Evolutionary conservation across 2,113 vertebrate species (phyloP), one percentile per base, ranked within the genome.

Genomic region (Dryoscopus gambensis): DNA sequence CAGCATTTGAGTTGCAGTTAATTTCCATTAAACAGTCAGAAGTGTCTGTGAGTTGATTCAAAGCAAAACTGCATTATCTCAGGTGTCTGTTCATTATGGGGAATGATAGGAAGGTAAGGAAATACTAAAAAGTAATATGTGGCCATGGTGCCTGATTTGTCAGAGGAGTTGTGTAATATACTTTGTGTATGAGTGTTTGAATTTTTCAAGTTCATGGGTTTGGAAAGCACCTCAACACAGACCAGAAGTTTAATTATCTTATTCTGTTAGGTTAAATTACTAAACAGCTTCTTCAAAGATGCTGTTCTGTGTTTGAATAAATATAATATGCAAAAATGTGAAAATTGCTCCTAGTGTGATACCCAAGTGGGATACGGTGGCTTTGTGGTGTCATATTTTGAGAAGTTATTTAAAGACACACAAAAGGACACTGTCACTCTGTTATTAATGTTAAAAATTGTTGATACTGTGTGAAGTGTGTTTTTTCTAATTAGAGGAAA

Each of bases 401-500:
- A 75, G 84, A 84, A 89, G 96, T 94, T 94, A 94, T 97, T 89
- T 96, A 89, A 96, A 94, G 56, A 90, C 93, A 97, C 93, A 97
- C 94, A 94, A 97, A 97, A 97, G 96, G 97, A 97, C 97, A 92
- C 83, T 92, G 90, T 64, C 71, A 68, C 82, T 92, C 67, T 63
- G 91, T 97, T 98, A 98, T 97, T 98, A 98, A 98, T 98, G 97
- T 91, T 97, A 95, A 97, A 98, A 97, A 97, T 96, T 97, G 97
- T 97, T 97, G 98, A 96, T 95, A 80, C 91, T 97, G 96, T 96
- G 82, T 75, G 93, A 97, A 97, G 98, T 98, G 97, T 98, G 97
- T 98, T 98, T 98, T 98, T 98, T 98, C 97, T 98, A 98, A 98
- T 98, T 98, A 98, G 98, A 98, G 94, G 57, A 96, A 96, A 95